Percentiles rank a stretch among this genome's conserved stretches.
Conservation (phyloP, 2,888 invertebrate genomes). For the Adela reaumurella region DNA sequence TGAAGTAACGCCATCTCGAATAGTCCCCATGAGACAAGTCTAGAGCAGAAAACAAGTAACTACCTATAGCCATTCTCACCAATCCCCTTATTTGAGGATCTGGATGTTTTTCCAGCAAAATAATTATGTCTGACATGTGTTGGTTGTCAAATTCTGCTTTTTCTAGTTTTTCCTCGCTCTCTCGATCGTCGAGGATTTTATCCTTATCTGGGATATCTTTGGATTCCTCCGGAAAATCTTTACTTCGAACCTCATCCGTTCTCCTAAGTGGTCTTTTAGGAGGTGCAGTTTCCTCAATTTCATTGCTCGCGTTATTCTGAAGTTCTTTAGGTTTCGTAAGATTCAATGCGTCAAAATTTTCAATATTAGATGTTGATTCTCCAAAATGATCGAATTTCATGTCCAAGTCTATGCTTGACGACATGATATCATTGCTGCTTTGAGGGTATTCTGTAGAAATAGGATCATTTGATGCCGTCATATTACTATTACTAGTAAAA, state of each 20-base stretch:
- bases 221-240: conserved; percentile 18
- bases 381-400: conserved; percentile 65
- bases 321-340: neutral
- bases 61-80: conserved; percentile 63
- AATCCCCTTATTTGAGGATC: conserved; percentile 83
- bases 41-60: conserved; percentile 61
- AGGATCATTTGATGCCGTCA: conserved; percentile 40
- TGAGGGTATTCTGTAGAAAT: conserved; percentile 40
- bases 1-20: conserved; percentile 41
- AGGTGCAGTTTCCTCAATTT: conserved; percentile 20
- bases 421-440: conserved; percentile 37
- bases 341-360: conserved; percentile 23
- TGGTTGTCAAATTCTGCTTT: conserved; percentile 42
- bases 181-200: conserved; percentile 5
- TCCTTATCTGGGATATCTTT: conserved; percentile 11
- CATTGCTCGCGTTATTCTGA: neutral
- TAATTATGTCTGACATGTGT: conserved; percentile 65
- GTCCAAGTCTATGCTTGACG: conserved; percentile 48
- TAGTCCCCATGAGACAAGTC: conserved; percentile 55
- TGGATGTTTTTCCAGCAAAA: conserved; percentile 62
- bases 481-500: conserved; percentile 42
- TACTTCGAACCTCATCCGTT: conserved; percentile 23
- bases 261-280: conserved; percentile 21
- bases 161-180: conserved; percentile 9
- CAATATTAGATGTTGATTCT: conserved; percentile 37